Percentiles rank a stretch among this genome's conserved stretches.
Evolutionary conservation across 2,888 invertebrate genomes (phyloP).

Genomic region (Hyppa rectilinea): DNA sequence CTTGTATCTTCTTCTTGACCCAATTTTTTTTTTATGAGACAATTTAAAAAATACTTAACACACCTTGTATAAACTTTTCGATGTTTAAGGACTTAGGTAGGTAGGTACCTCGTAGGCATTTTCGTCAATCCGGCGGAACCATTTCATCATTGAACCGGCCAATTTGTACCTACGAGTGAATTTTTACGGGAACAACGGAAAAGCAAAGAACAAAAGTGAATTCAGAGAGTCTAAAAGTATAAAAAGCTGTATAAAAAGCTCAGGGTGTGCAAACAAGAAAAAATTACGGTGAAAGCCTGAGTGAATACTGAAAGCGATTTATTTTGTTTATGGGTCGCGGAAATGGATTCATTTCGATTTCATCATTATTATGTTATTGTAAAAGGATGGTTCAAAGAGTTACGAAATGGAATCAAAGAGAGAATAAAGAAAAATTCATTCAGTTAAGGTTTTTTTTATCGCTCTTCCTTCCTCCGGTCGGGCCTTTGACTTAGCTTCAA

Average conservation of each 20-base stretch:
- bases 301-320: conserved; percentile 41
- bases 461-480: too few species aligned
- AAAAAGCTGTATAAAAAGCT: too few species aligned
- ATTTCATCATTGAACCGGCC: not conserved
- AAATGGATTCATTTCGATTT: conserved; percentile 25
- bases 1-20: conserved; percentile 17
- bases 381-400: conserved; percentile 8
- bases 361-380: conserved; percentile 27
- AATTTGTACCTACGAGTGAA: not conserved
- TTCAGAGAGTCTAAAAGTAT: conserved; percentile 10
- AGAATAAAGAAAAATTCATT: too few species aligned
- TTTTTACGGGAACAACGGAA: not conserved
- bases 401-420: too few species aligned
- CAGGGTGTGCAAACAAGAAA: conserved; percentile 32
- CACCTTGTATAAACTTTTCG: too few species aligned
- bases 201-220: conserved; percentile 25
- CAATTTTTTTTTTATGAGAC: not conserved
- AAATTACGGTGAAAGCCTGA: conserved; percentile 22
- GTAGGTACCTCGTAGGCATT: too few species aligned
- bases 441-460: too few species aligned
- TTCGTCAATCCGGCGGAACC: too few species aligned
- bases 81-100: too few species aligned
- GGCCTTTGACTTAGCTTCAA: too few species aligned
- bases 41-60: too few species aligned
- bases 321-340: conserved; percentile 23